These are phyloP conservation scores for Lasaia peninsularis DNA, from an alignment of 1,140 invertebrate genomes.

Conservation along the genomic window DNA sequence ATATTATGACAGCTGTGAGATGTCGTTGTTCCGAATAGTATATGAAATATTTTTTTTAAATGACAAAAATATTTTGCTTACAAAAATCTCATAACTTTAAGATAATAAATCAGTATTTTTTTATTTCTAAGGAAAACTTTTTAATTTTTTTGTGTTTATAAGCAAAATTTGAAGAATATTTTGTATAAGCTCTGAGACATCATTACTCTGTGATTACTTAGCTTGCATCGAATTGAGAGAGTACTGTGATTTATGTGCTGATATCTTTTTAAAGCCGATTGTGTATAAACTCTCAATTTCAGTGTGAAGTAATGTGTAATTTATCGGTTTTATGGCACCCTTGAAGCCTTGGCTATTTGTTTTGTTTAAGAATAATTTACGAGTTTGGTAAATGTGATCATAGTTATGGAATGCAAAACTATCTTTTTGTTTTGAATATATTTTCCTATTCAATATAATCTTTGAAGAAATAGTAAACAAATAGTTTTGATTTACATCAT, in stretches of 20 bases:
- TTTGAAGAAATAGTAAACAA: too few species aligned
- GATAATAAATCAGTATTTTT: too few species aligned
- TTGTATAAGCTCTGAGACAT: slow-evolving; percentile 4
- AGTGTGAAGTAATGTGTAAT: slow-evolving; percentile 26
- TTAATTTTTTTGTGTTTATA: neutral
- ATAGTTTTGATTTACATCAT: too few species aligned
- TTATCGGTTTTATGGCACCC: slow-evolving; percentile 16
- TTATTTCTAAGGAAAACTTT: too few species aligned
- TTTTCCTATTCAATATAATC: too few species aligned
- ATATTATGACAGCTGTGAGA: too few species aligned
- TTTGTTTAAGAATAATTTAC: neutral
- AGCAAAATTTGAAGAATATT: neutral
- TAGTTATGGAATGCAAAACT: neutral
- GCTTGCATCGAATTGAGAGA: slow-evolving; percentile 34
- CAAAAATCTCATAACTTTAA: too few species aligned
- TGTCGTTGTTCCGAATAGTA: too few species aligned
- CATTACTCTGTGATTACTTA: slow-evolving; percentile 34
- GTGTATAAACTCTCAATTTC: slow-evolving; percentile 39
- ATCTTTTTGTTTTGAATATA: neutral
- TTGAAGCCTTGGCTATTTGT: neutral
- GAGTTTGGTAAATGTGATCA: neutral
- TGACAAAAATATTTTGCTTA: too few species aligned
- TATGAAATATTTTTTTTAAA: too few species aligned
- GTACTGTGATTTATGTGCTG: slow-evolving; percentile 38
- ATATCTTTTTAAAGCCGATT: slow-evolving; percentile 43